Evolutionary conservation across 2,113 vertebrate genomes (phyloP), one percentile per base, ranked within the genome.

Genomic region (Malurus elegans): DNA sequence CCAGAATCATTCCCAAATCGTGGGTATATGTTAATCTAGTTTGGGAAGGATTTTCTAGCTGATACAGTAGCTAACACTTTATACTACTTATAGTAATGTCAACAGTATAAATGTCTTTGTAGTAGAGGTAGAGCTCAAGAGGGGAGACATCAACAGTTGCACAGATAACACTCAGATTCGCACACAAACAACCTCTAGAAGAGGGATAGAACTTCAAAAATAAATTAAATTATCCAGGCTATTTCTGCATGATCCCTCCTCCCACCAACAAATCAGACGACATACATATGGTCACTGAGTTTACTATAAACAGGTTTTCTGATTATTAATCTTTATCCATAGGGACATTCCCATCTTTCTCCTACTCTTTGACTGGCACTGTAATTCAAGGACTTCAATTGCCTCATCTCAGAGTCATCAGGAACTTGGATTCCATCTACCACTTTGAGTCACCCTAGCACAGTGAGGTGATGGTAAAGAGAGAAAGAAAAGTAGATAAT

Each of bases 381-480:
- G 4, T 61, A 65, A 64, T 83, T 48, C 31, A 90, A 89, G 29
- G 48, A 48, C 10, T 57, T 87, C 32, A 53, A 29, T 38, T 23
- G 10, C n/a, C 32, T 78, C 21, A 64, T 31, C 38, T 80, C 40
- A 54, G 56, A 78, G 23, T 48, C 3, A 51, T 19, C 47, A 44
- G 38, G 86, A 88, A 72, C n/a, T 66, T 78, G 12, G 51, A 38
- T 66, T 67, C n/a, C 21, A 34, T 53, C 67, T 66, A 36, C 13
- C 9, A 18, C n/a, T 79, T 85, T 69, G 18, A 83, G 54, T 50
- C 19, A 65, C 29, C 10, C 19, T n/a, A 32, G 25, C 29, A 80
- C 0, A 0, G 47, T 0, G 0, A 64, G 26, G 36, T 60, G 51
- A 79, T 31, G 14, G 34, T 38, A 36, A 14, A 78, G 24, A 79